Evolutionary conservation across 2,113 vertebrate species (phyloP), one percentile per base, ranked within the genome.

Genomic region (Alethe castanea): DNA sequence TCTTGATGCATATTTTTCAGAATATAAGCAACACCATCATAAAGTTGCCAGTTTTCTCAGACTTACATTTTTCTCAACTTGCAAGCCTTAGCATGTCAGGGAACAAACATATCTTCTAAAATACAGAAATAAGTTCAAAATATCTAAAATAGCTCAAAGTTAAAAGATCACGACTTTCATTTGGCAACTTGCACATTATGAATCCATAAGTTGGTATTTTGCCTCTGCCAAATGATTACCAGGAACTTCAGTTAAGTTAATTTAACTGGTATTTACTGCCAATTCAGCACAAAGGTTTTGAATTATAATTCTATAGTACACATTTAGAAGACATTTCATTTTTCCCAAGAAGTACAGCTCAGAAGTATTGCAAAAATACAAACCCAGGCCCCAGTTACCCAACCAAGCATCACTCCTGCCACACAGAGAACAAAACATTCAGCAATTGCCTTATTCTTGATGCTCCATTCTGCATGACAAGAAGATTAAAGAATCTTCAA

Each of bases 241-340:
- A 88, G 50, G 60, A 71, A 78, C 31, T 85, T 90, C 52, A 88
- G 31, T 71, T 81, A 88, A 57, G 35, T 90, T 95, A 92, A 90
- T 85, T 64, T 76, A 94, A 94, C 65, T 72, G 44, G 53, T 91
- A 71, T 47, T 77, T 61, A 67, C 33, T 92, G 73, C 61, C 70
- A 95, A 50, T 54, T 69, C 78, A 87, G 57, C 33, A 82, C 57
- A 91, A 91, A 95, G 78, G 50, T 61, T 87, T 92, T 64, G 78
- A 82, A 82, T 85, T 79, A 72, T 89, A 90, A 82, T 90, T 82
- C 73, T n/a, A 19, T 5, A 70, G 69, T 36, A 86, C 36, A 64
- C 35, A 94, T 72, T 89, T 86, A 61, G 61, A 94, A 91, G 12
- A 56, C 0, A 5, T 44, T 73, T 80, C 66, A 33, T 62, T 88